Conservation (phyloP, 2,797 vertebrate species). For the Xerus rutilus region DNA sequence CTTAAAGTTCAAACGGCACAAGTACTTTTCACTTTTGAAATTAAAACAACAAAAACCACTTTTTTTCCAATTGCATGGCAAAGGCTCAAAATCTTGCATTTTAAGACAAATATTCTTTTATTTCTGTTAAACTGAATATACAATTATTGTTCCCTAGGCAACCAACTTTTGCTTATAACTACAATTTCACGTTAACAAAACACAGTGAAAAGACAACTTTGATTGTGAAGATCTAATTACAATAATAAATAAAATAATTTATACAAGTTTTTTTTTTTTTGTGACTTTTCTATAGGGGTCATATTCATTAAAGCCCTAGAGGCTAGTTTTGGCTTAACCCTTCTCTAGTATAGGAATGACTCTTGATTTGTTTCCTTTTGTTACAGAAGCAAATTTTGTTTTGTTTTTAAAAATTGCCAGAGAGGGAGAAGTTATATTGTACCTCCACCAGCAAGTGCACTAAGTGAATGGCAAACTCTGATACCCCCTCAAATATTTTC, state of each 20-base stretch:
- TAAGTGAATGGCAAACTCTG: conserved; percentile 64
- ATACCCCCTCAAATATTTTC: conserved; percentile 41
- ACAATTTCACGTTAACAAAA: conserved; percentile 90
- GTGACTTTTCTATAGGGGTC: conserved; percentile 78
- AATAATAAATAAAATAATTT: conserved; percentile 93
- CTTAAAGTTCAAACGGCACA: conserved; percentile 86
- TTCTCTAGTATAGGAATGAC: conserved; percentile 79
- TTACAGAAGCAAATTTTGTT: conserved; percentile 70
- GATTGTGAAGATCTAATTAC: conserved; percentile 91
- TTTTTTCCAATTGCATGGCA: conserved; percentile 87
- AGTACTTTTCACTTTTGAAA: conserved; percentile 88
- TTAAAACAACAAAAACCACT: conserved; percentile 58
- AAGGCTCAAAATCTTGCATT: conserved; percentile 86
- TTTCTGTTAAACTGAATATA: conserved; percentile 90
- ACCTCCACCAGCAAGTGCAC: conserved; percentile 71
- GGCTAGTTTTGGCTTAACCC: conserved; percentile 77
- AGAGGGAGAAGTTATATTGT: conserved; percentile 67
- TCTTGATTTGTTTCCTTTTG: conserved; percentile 77
- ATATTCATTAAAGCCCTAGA: conserved; percentile 75
- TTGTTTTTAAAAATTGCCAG: conserved; percentile 72
- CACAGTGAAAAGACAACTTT: conserved; percentile 89
- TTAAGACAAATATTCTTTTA: conserved; percentile 92
- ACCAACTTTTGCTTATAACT: conserved; percentile 88
- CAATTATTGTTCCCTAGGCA: conserved; percentile 90
- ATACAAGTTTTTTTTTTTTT: conserved; percentile 87